phyloP scores from a whole-genome alignment of 2,888 invertebrate species.

The Macaria liturata region DNA sequence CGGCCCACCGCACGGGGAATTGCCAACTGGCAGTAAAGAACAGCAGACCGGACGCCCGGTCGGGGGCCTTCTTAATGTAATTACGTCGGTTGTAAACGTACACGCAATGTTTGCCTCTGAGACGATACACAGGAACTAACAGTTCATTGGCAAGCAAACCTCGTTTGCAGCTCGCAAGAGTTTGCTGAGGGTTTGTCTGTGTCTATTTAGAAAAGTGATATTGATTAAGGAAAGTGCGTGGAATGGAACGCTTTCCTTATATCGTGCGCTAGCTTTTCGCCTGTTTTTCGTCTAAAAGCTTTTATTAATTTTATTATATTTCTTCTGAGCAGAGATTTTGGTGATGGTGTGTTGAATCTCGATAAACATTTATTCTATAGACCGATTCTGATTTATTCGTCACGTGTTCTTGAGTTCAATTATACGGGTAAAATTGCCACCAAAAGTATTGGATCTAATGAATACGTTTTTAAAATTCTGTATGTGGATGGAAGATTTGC shows the following conservation, averaged over 20 bases:
- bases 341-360: no score
- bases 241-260: not conserved
- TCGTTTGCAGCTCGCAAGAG: conserved; percentile 15
- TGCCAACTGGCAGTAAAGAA: conserved; percentile 54
- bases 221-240: conserved; percentile 12
- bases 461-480: no score
- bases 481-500: no score
- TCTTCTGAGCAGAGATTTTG: not conserved
- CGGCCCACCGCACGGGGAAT: conserved; percentile 54
- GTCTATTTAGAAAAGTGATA: conserved; percentile 14
- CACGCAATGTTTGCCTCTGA: conserved; percentile 37
- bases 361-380: no score
- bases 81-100: conserved; percentile 49
- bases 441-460: no score
- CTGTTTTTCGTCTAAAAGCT: not conserved
- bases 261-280: not conserved
- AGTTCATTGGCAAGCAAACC: conserved; percentile 35
- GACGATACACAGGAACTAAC: conserved; percentile 31
- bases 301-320: conserved; percentile 7
- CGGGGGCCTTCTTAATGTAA: conserved; percentile 58
- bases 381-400: no score
- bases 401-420: no score
- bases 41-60: conserved; percentile 40
- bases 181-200: conserved; percentile 12
- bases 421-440: no score